These are phyloP conservation scores for Pagetopsis macropterus DNA, from an alignment of 2,797 vertebrate genomes.

Conservation along the genomic window DNA sequence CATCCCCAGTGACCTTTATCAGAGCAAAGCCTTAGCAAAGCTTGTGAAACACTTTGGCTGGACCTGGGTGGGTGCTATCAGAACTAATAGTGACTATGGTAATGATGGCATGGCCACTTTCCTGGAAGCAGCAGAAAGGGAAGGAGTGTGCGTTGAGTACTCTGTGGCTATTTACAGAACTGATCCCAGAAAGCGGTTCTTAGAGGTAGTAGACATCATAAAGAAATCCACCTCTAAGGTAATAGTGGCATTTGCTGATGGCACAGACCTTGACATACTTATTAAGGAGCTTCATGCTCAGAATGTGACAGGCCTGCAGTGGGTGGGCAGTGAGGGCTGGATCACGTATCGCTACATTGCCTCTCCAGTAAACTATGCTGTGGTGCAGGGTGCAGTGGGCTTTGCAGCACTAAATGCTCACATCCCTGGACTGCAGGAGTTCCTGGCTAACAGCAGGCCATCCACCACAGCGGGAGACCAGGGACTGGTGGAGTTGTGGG, in stretches of 20 bases:
- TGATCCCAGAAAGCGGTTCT: constrained; percentile 78
- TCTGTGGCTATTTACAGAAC: constrained; percentile 85
- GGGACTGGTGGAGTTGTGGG: constrained; percentile 84
- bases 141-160: constrained; percentile 84
- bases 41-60: constrained; percentile 85
- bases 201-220: constrained; percentile 81
- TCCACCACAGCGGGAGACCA: constrained; percentile 73
- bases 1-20: constrained; percentile 84
- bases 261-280: constrained; percentile 83
- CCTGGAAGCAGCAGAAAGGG: constrained; percentile 75
- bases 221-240: constrained; percentile 84
- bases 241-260: constrained; percentile 84
- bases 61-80: constrained; percentile 85
- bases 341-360: constrained; percentile 83
- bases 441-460: constrained; percentile 73
- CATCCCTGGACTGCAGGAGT: constrained; percentile 82
- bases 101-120: constrained; percentile 84
- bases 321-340: constrained; percentile 87
- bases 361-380: constrained; percentile 73
- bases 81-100: constrained; percentile 84
- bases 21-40: constrained; percentile 83
- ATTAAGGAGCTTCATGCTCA: constrained; percentile 82
- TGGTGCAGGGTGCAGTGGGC: constrained; percentile 82
- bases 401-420: constrained; percentile 80
- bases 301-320: constrained; percentile 83